A percentile compares a stretch with the other conserved stretches of the same genome.
phyloP scores from a whole-genome alignment of 2,113 vertebrate species.

The Candoia aspera region DNA sequence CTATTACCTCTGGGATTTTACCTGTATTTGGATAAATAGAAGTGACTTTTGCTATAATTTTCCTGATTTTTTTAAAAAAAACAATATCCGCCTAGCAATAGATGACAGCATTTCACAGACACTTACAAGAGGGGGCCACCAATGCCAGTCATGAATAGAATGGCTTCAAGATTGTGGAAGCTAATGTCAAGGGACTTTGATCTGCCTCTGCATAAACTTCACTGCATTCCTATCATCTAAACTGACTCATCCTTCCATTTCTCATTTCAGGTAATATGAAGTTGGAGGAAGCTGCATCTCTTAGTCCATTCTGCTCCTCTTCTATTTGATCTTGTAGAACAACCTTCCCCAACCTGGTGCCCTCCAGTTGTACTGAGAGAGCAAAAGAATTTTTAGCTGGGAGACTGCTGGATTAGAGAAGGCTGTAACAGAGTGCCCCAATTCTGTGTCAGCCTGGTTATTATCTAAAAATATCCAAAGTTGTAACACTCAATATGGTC shows the following conservation, averaged over 20 bases:
- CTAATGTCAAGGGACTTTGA: background rate
- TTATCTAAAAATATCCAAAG: background rate
- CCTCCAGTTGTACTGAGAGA: background rate
- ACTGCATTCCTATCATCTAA: background rate
- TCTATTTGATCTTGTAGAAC: conserved; percentile 42
- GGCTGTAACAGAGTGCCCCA: background rate
- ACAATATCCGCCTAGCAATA: background rate
- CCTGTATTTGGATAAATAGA: background rate
- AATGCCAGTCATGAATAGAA: background rate
- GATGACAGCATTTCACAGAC: background rate
- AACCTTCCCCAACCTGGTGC: background rate
- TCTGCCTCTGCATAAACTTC: background rate
- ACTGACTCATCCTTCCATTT: background rate
- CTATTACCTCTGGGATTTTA: background rate
- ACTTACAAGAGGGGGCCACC: background rate
- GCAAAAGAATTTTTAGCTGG: background rate
- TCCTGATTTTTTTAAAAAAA: background rate
- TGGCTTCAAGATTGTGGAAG: background rate
- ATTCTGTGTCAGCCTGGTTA: background rate
- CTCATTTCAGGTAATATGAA: conserved; percentile 12
- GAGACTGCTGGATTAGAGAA: background rate
- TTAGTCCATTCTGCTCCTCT: conserved; percentile 18
- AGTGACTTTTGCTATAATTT: background rate
- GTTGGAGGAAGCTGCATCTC: background rate
- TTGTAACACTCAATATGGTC: conserved; percentile 7